Evolutionary conservation across 1,140 invertebrate genomes (phyloP), one percentile per base, ranked within the genome.

Genomic region (Lysiphlebus fabarum): DNA sequence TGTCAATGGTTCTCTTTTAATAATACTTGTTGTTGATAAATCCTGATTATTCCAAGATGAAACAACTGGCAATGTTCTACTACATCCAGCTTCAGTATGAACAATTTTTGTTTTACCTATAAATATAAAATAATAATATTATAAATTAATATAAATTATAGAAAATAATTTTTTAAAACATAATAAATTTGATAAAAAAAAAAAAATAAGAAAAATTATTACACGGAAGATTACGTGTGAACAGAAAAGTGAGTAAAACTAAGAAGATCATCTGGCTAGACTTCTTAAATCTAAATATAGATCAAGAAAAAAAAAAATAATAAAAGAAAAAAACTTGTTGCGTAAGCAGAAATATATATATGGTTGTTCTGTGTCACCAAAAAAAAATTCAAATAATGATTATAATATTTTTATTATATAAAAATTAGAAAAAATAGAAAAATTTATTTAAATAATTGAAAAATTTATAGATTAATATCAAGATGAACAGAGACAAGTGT

Each of bases 1-100:
- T 26, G 17, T 26, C 48, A 80, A 67, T 10, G 84, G 84, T 69
- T 86, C 84, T 43, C 84, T 81, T 68, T 85, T 86, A 7, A 86
- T 82, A 45, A 73, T 59, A 56, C 66, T 72, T 38, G 62, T 55
- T 11, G 58, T 49, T 9, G 61, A 59, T 3, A 53, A 43, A 33
- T 73, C 72, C 58, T 73, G 73, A 3, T 70, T 67, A 62, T 72
- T 75, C 75, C 75, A 78, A 49, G 74, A 77, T 54, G 75, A 75
- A 7, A 69, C 74, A 26, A 77, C 70, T 26, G 76, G 76, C 45
- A 77, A 48, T 4, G 76, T 78, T 12, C 76, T 71, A 65, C 76
- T 78, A 59, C 76, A 78, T 44, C 76, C 76, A n/a, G 69, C 72
- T 37, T 76, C 76, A 51, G 76, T 77, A 59, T 77, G 76, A 9